Conservation (phyloP, 2,113 vertebrate genomes). For the Synodontis membranacea region DNA sequence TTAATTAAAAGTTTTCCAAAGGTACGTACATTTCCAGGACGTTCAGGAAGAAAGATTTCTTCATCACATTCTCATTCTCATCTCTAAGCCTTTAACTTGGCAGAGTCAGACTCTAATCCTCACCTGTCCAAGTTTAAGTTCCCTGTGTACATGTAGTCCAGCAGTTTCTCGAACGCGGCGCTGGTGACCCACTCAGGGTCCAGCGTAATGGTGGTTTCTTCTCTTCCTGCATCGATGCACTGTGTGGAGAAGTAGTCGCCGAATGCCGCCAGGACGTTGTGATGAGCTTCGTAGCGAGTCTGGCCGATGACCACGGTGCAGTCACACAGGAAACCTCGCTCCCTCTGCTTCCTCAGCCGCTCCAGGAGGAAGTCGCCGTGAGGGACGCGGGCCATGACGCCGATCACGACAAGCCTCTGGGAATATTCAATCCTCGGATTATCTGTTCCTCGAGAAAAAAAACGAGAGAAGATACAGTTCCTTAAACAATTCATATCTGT, state of each 20-base stretch:
- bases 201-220: slow-evolving; percentile 76
- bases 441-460: no score
- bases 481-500: no score
- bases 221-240: slow-evolving; percentile 75
- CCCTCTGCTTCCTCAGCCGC: slow-evolving; percentile 80
- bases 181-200: slow-evolving; percentile 88
- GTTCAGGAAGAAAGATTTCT: background rate
- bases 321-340: slow-evolving; percentile 84
- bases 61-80: background rate
- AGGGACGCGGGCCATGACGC: slow-evolving; percentile 54
- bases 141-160: slow-evolving; percentile 94
- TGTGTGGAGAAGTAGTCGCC: slow-evolving; percentile 89
- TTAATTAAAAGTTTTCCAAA: background rate
- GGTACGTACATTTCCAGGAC: background rate
- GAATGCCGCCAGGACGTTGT: slow-evolving; percentile 92
- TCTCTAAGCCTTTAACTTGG: no score
- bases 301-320: slow-evolving; percentile 82
- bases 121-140: slow-evolving; percentile 92
- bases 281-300: slow-evolving; percentile 82
- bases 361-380: slow-evolving; percentile 84
- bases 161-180: slow-evolving; percentile 86
- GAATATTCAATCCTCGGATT: background rate
- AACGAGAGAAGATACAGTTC: no score
- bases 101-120: slow-evolving; percentile 5
- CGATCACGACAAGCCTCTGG: background rate